Percentiles rank a stretch among this genome's conserved stretches.
These are phyloP conservation scores for Cervus canadensis DNA, from an alignment of 2,113 vertebrate species.

Conservation along the genomic window DNA sequence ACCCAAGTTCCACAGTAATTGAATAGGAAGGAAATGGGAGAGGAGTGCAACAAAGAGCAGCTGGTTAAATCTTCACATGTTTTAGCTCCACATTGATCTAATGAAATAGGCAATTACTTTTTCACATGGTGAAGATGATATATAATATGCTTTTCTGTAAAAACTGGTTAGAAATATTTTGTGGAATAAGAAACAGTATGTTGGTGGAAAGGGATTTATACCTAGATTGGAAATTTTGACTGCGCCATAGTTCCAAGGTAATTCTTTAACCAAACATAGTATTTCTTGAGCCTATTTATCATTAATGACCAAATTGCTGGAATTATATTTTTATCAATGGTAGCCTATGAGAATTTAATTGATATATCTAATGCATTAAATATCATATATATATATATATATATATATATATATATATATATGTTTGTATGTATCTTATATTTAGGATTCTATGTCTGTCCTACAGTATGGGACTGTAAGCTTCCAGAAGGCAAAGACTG, in stretches of 20 bases:
- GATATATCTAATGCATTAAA: neutral
- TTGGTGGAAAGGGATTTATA: neutral
- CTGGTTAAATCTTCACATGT: constrained; percentile 27
- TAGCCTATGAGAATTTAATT: neutral
- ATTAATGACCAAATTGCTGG: neutral
- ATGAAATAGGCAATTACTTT: neutral
- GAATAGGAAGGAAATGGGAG: neutral
- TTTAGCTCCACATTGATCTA: neutral
- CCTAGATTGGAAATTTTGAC: neutral
- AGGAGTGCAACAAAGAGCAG: constrained; percentile 7
- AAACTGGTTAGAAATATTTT: neutral
- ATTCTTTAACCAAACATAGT: neutral
- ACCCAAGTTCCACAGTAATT: neutral
- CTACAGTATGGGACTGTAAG: neutral
- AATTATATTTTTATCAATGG: neutral
- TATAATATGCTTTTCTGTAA: neutral
- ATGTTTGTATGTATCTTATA: neutral
- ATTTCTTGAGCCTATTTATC: neutral
- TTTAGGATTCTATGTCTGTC: neutral
- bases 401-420: neutral
- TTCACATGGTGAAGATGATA: constrained; percentile 2
- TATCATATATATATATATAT: neutral
- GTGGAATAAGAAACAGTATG: neutral
- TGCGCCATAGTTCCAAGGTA: neutral
- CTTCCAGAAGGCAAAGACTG: neutral